phyloP scores from a whole-genome alignment of 2,888 invertebrate genomes.

The Apodemia mormo region DNA sequence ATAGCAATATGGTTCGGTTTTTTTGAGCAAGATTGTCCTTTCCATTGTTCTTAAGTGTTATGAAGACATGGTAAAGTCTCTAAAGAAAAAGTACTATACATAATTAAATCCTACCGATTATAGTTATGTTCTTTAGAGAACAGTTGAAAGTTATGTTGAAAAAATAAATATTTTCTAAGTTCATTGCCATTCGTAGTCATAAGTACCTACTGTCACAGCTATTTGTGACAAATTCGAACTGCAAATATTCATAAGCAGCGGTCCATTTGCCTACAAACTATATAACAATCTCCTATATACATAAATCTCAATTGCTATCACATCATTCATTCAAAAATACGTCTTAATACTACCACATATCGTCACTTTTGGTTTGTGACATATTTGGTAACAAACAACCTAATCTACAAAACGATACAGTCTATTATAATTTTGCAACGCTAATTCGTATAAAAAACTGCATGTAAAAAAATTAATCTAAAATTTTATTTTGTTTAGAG shows the following conservation, averaged over 20 bases:
- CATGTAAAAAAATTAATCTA: slow-evolving; percentile 20
- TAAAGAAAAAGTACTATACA: neutral
- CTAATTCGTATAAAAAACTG: slow-evolving; percentile 16
- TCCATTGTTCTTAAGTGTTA: too few species aligned
- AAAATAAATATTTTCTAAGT: slow-evolving; percentile 2
- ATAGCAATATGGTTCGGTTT: too few species aligned
- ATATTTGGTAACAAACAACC: slow-evolving; percentile 35
- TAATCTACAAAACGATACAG: slow-evolving; percentile 22
- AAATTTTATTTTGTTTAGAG: neutral
- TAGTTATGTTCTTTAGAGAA: neutral
- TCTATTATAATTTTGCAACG: slow-evolving; percentile 16
- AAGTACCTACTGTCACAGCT: neutral
- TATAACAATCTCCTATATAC: slow-evolving; percentile 59
- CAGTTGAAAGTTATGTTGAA: slow-evolving; percentile 7
- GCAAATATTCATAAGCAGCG: slow-evolving; percentile 30
- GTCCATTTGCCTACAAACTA: slow-evolving; percentile 47
- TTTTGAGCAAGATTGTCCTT: too few species aligned
- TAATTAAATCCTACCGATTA: neutral
- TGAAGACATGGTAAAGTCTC: too few species aligned
- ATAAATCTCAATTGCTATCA: slow-evolving; percentile 71
- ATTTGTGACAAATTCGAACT: slow-evolving; percentile 9
- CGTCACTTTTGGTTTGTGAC: slow-evolving; percentile 44
- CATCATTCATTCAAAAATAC: slow-evolving; percentile 76
- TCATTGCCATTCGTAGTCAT: slow-evolving; percentile 1
- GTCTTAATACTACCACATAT: slow-evolving; percentile 45